Evolutionary conservation across 2,113 vertebrate genomes (phyloP).

Genomic region (Tautogolabrus adspersus): DNA sequence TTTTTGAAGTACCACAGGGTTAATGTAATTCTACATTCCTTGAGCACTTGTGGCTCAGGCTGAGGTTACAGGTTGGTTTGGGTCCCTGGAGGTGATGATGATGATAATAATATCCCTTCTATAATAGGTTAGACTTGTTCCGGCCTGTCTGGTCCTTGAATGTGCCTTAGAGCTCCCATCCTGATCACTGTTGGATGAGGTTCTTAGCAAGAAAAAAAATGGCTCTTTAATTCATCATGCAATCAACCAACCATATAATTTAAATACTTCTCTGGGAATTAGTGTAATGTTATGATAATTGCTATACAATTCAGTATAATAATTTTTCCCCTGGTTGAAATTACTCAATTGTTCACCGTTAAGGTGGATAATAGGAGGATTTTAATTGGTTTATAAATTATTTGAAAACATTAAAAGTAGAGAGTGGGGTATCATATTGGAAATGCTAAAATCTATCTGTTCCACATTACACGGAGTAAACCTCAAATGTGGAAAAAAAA

Average conservation of each 20-base stretch:
- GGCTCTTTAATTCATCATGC: slow-evolving; percentile 85
- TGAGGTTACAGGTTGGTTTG: slow-evolving; percentile 62
- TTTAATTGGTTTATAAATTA: slow-evolving; percentile 83
- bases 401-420: slow-evolving; percentile 69
- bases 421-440: slow-evolving; percentile 7
- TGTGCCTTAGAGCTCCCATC: slow-evolving; percentile 74
- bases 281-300: slow-evolving; percentile 87
- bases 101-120: slow-evolving; percentile 63
- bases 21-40: slow-evolving; percentile 40
- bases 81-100: slow-evolving; percentile 64
- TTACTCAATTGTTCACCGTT: slow-evolving; percentile 71
- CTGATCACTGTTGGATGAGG: slow-evolving; percentile 77
- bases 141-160: slow-evolving; percentile 73
- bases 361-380: slow-evolving; percentile 73
- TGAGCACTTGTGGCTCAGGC: slow-evolving; percentile 75
- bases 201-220: slow-evolving; percentile 74
- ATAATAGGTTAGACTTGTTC: slow-evolving; percentile 72
- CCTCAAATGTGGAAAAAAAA: neutral
- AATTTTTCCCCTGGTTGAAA: slow-evolving; percentile 79
- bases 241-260: slow-evolving; percentile 89
- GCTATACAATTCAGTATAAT: slow-evolving; percentile 82
- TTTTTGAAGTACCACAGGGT: slow-evolving; percentile 20
- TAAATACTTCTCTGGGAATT: slow-evolving; percentile 87
- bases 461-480: slow-evolving; percentile 53
- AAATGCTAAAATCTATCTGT: slow-evolving; percentile 54